Conservation (phyloP, 2,797 vertebrate genomes). For the Brachyalestes nurse region DNA sequence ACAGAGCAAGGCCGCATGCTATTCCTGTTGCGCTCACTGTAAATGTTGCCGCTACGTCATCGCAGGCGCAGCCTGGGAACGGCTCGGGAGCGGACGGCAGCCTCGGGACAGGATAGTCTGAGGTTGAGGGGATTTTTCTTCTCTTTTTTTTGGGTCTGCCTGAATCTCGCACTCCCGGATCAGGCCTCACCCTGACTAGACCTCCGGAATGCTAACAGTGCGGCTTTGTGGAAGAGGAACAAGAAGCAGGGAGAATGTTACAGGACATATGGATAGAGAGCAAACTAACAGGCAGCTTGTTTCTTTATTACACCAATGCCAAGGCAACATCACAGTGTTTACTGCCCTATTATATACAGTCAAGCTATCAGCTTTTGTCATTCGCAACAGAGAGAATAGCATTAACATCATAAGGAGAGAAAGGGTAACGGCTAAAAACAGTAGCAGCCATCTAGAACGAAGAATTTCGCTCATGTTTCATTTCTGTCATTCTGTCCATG, state of each 20-base stretch:
- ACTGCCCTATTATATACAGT: not conserved
- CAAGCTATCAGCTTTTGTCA: not conserved
- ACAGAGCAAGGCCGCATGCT: slow-evolving; percentile 34
- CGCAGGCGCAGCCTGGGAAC: slow-evolving; percentile 61
- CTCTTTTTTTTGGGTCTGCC: slow-evolving; percentile 13
- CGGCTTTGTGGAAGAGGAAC: slow-evolving; percentile 62
- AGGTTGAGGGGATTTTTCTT: slow-evolving; percentile 57
- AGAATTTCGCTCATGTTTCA: too few species aligned
- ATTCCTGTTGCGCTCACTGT: slow-evolving; percentile 51
- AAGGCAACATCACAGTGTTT: not conserved
- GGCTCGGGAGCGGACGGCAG: slow-evolving; percentile 47
- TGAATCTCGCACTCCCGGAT: slow-evolving; percentile 47
- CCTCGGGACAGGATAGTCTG: slow-evolving; percentile 55
- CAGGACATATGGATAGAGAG: slow-evolving; percentile 30
- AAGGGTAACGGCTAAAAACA: not conserved
- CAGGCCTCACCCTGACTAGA: slow-evolving; percentile 65
- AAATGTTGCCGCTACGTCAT: slow-evolving; percentile 62
- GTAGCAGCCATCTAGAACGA: not conserved
- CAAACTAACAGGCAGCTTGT: not conserved
- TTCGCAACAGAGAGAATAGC: not conserved
- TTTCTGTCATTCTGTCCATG: not conserved
- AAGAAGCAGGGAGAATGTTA: slow-evolving; percentile 18
- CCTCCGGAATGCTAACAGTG: slow-evolving; percentile 66
- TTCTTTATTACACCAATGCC: not conserved
- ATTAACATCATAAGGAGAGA: not conserved